Base-by-base conservation (phyloP, 2,113 vertebrate species). In the Tupaia tana region DNA sequence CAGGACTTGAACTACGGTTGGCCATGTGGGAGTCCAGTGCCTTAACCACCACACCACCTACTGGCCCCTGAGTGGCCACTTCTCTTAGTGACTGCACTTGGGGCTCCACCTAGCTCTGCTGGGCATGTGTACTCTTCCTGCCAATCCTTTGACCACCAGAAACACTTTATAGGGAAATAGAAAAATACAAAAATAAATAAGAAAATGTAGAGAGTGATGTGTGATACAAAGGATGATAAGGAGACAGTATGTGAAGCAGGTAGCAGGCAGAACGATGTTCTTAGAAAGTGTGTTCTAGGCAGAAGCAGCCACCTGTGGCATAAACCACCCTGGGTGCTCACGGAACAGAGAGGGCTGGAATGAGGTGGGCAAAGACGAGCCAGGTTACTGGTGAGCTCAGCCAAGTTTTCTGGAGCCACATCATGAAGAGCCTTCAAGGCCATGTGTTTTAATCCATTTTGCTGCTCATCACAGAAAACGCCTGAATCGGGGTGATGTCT, bases 11-110 rank as follows among this genome's bases (percentile, higher is more conserved):
- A 43, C 43, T 43, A 6, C 43, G 43, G 43, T 43, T 43, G 43
- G 43, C 43, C 43, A 43, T 43, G 43, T 43, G 43, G 43, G 43
- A 43, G 43, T 43, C 43, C 43, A 43, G 43, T 43, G 43, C 43
- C 43, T 2, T 43, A 43, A 43, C 43, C 43, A 43, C 43, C 43
- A 43, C 43, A 43, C 43, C 78, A 4, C 14, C n/a, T 22, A 4
- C 31, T 43, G 3, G n/a, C 10, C 29, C 58, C 29, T 71, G 14
- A 1, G 12, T 0, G 14, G 4, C 25, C n/a, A 9, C 56, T 34
- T 34, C 34, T 73, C 52, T 19, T 82, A 77, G 63, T 75, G 67
- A 29, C 31, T 16, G 10, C 27, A 34, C 25, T 67, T 61, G 66
- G 70, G 64, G 31, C 10, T 64, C 70, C 31, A 34, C 16, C 15